Evolutionary conservation across 1,140 invertebrate species (phyloP), one percentile per base, ranked within the genome.

Genomic region (Drosophila nigrodunni): DNA sequence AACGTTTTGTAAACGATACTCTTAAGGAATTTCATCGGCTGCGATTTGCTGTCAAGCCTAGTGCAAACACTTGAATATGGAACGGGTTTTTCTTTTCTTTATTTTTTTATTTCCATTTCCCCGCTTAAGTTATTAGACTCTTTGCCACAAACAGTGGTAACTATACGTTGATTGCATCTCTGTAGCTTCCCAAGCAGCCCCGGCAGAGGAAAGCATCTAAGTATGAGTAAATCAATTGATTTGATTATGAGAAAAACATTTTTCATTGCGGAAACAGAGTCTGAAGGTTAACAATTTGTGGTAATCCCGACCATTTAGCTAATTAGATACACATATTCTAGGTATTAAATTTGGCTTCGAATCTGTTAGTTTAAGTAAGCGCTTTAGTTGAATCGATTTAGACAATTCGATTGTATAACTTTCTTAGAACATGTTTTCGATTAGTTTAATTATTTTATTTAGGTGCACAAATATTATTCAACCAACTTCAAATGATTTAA

Each of bases 1-100:
- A 87, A 77, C 82, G 80, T 87, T 87, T 87, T 87, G 82, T 87
- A 87, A 87, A 72, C 59, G 83, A 87, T 85, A 85, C 82, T 78
- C 71, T 59, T 41, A 65, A 74, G 81, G 80, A 78, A 74, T 71
- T 70, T 44, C 76, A 68, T 69, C 68, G 73, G 67, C 68, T 75
- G 68, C 67, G 73, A 57, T 75, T 75, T 75, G 44, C 73, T 75
- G 73, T 71, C 73, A 58, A 74, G 71, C 41, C 34, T 69, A 74
- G 71, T 74, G 71, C 71, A 74, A 74, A 74, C 72, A 70, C 66
- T 69, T 70, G 72, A 74, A 74, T 62, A 43, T 61, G 72, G 72
- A 74, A 74, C 72, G 58, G 59, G 72, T 74, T 74, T 74, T 30
- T 10, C 41, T 57, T 21, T 21, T 21, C 18, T 21, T 10, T 4